phyloP scores from a whole-genome alignment of 2,113 vertebrate genomes.

The Heliornis fulica region DNA sequence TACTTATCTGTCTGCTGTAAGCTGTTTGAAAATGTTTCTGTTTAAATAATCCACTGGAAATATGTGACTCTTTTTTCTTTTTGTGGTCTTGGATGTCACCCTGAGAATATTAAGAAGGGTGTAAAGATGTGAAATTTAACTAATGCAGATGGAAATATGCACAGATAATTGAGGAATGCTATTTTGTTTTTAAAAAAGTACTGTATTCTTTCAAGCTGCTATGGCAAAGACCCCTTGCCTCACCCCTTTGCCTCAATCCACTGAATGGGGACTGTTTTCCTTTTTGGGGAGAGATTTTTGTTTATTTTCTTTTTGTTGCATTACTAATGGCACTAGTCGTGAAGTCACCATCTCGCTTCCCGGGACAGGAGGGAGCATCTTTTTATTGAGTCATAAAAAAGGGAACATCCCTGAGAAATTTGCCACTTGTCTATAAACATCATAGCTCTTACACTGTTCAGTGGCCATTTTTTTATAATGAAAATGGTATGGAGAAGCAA shows the following conservation, averaged over 20 bases:
- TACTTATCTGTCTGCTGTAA: not conserved
- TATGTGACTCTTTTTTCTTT: not conserved
- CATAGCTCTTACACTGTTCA: not conserved
- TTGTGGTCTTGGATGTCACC: not conserved
- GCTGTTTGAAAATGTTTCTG: not conserved
- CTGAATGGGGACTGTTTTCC: not conserved
- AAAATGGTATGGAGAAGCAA: not conserved
- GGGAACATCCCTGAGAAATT: not conserved
- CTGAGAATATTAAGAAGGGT: not conserved
- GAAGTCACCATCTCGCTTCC: not conserved
- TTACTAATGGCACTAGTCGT: not conserved
- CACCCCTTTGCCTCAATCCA: not conserved
- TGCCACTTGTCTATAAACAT: not conserved
- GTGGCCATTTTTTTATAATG: not conserved
- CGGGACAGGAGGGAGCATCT: not conserved
- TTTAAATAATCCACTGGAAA: not conserved
- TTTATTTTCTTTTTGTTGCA: not conserved
- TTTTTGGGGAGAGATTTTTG: too few relatives aligned
- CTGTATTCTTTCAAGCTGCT: not conserved
- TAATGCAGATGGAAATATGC: not conserved
- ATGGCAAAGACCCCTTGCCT: not conserved
- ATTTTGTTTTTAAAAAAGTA: not conserved
- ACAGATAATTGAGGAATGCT: not conserved
- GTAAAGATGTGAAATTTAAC: not conserved
- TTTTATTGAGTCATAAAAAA: conserved; percentile 8